Conservation (phyloP, 2,797 vertebrate species). For the Remorina albescens region DNA sequence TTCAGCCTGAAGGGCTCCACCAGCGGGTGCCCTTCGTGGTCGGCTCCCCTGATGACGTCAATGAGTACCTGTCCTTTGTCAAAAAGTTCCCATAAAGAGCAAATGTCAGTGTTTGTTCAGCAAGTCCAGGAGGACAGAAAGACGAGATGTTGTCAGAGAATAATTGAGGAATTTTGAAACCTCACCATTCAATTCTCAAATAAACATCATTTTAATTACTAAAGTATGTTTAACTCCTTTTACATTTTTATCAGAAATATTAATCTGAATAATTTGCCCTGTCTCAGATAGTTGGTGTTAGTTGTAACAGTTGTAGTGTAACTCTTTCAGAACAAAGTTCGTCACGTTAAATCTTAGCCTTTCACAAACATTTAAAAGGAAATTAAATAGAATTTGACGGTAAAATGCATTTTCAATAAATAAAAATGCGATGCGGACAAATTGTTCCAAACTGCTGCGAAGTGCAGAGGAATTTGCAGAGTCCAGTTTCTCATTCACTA, state of each 20-base stretch:
- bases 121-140: background rate
- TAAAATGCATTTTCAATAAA: background rate
- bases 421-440: background rate
- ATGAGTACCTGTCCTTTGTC: conserved; percentile 92
- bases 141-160: background rate
- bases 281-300: background rate
- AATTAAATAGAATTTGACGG: background rate
- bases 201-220: background rate
- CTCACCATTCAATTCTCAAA: background rate
- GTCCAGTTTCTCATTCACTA: background rate
- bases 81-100: conserved; percentile 85
- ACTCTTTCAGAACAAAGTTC: background rate
- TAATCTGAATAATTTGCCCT: too few species aligned
- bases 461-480: background rate
- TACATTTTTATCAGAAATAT: background rate
- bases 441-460: too few species aligned
- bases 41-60: conserved; percentile 93
- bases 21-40: conserved; percentile 92
- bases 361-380: background rate
- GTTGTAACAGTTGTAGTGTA: too few species aligned
- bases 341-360: background rate
- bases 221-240: background rate
- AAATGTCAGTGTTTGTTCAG: background rate
- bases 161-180: background rate
- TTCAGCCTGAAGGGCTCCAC: conserved; percentile 91